Evolutionary conservation across 1,140 invertebrate genomes (phyloP), one percentile per base, ranked within the genome.

Genomic region (Drosophila ogumai): DNA sequence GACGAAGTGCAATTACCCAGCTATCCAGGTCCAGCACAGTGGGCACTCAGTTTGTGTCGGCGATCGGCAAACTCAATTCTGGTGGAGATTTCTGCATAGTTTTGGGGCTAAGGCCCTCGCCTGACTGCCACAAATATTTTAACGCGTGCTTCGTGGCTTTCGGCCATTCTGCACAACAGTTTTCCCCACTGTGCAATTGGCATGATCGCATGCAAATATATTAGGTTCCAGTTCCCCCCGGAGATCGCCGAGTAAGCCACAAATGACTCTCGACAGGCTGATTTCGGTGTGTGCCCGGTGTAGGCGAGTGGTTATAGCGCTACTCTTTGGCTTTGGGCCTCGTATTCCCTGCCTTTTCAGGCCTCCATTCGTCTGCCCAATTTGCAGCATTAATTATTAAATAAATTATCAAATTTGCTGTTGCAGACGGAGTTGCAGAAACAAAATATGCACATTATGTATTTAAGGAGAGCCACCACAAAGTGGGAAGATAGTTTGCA

Each of bases 371-470:
- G 47, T 57, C 49, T 80, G 63, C 47, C 60, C 67, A 82, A 82
- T 82, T 82, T 76, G 74, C 67, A 76, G 63, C 79, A 72, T 77
- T 81, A 81, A 81, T 22, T 22, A 22, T 22, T 22, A 22, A 22
- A 22, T 22, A 22, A 22, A 22, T 22, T 22, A 22, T 22, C 2
- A 22, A 22, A n/a, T 8, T 49, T n/a, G n/a, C n/a, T n/a, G n/a
- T n/a, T n/a, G n/a, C n/a, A n/a, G n/a, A n/a, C n/a, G n/a, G n/a
- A n/a, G n/a, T n/a, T n/a, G 4, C 8, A 46, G 22, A 46, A 25
- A 7, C 7, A 1, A 49, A 28, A 28, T n/a, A 5, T n/a, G 7
- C 5, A 28, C 3, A n/a, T n/a, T 49, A n/a, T 28, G 40, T 41
- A 17, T 22, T 22, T 22, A 22, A 22, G 19, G 19, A 22, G 19